Percentiles rank a stretch among this genome's conserved stretches.
phyloP scores from a whole-genome alignment of 2,113 vertebrate genomes.

The Acanthochromis polyacanthus region DNA sequence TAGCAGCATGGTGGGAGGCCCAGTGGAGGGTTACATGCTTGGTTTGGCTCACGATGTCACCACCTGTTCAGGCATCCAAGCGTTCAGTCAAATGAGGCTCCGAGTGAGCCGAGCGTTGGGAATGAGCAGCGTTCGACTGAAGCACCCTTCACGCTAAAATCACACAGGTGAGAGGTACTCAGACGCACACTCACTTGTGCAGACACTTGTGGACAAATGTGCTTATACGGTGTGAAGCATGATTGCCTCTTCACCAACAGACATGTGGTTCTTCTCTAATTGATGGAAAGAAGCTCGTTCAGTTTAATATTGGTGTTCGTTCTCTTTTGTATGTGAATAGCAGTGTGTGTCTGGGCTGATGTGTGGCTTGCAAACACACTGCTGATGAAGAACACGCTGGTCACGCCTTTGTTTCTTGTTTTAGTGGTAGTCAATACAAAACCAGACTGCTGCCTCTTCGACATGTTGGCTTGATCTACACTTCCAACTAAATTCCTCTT shows the following conservation, averaged over 20 bases:
- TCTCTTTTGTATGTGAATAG: slow-evolving; percentile 13
- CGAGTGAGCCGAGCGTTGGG: slow-evolving; percentile 50
- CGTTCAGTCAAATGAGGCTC: slow-evolving; percentile 71
- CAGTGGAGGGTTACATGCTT: slow-evolving; percentile 49
- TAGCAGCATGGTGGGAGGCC: slow-evolving; percentile 41
- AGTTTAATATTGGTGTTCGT: slow-evolving; percentile 16
- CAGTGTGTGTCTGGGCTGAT: background rate
- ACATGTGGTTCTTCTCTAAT: slow-evolving; percentile 47
- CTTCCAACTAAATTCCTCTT: background rate
- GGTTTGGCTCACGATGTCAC: slow-evolving; percentile 64
- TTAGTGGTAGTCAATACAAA: background rate
- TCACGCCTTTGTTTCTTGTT: background rate
- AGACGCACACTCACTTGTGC: slow-evolving; percentile 55
- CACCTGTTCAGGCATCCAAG: slow-evolving; percentile 75
- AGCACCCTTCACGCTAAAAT: slow-evolving; percentile 79
- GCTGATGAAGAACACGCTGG: background rate
- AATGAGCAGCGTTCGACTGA: slow-evolving; percentile 73
- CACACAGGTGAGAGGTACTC: slow-evolving; percentile 76
- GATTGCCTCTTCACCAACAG: slow-evolving; percentile 63
- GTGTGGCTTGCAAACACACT: background rate
- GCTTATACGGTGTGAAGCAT: slow-evolving; percentile 51
- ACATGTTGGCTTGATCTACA: background rate
- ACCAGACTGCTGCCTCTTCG: background rate
- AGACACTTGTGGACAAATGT: slow-evolving; percentile 60
- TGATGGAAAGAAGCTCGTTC: slow-evolving; percentile 37